Conservation (phyloP, 2,113 vertebrate genomes). For the Colistium nudipinnis region DNA sequence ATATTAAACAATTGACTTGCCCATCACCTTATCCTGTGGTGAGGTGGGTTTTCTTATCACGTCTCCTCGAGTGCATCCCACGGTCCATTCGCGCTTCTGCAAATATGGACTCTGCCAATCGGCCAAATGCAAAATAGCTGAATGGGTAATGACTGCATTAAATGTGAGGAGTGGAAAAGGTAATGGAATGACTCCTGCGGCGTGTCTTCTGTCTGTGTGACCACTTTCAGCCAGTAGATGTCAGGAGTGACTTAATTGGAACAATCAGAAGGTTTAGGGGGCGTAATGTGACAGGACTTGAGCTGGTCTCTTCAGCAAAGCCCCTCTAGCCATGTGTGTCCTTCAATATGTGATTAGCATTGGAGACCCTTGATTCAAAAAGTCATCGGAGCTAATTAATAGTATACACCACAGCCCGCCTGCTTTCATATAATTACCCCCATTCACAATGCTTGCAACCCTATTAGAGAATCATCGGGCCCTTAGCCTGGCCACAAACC, state of each 20-base stretch:
- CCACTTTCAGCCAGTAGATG: slow-evolving; percentile 48
- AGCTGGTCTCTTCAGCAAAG: neutral
- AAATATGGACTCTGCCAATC: neutral
- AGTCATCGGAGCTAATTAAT: slow-evolving; percentile 35
- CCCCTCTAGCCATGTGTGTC: slow-evolving; percentile 25
- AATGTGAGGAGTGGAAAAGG: neutral
- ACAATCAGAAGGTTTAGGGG: neutral
- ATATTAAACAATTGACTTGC: neutral
- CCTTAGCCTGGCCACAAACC: neutral
- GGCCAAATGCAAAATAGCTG: neutral
- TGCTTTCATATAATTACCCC: slow-evolving; percentile 24
- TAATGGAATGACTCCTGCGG: neutral
- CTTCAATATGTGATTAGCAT: slow-evolving; percentile 35
- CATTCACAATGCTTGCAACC: neutral
- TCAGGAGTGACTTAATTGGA: slow-evolving; percentile 47
- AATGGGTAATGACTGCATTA: neutral
- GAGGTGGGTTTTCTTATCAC: neutral
- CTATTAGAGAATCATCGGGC: slow-evolving; percentile 8
- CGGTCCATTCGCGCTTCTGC: neutral
- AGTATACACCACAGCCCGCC: slow-evolving; percentile 25
- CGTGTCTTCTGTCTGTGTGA: slow-evolving; percentile 9
- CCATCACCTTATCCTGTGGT: neutral
- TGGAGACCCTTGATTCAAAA: slow-evolving; percentile 16
- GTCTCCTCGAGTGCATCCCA: neutral
- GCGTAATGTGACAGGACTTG: neutral